Evolutionary conservation across 2,888 invertebrate species (phyloP).

Genomic region (Itoplectis maculator): DNA sequence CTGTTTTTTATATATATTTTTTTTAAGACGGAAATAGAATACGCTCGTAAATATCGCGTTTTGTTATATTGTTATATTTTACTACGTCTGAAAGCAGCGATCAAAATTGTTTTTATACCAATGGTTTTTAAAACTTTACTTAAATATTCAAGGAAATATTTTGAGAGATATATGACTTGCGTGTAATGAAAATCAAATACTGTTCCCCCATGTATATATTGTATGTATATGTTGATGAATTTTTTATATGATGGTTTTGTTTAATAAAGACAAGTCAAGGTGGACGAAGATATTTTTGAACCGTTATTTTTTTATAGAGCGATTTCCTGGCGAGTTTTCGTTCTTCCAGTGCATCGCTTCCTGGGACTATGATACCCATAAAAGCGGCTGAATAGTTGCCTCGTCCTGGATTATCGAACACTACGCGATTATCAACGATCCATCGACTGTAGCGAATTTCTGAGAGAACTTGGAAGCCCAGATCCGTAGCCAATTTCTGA

Average conservation of each 20-base stretch:
- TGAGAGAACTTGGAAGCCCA: constrained; percentile 72
- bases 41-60: not conserved
- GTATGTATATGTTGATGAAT: constrained; percentile 44
- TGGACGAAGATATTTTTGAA: constrained; percentile 21
- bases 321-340: constrained; percentile 39
- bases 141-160: not conserved
- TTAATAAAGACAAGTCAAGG: constrained; percentile 39
- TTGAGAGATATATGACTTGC: constrained; percentile 15
- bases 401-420: constrained; percentile 85
- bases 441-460: constrained; percentile 85
- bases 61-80: not conserved
- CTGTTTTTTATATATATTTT: not conserved
- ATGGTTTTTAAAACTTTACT: constrained; percentile 6
- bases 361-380: constrained; percentile 74
- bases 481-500: constrained; percentile 72
- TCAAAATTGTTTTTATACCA: constrained; percentile 27
- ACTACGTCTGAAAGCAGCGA: constrained; percentile 18
- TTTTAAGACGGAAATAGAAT: not conserved
- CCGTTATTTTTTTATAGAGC: constrained; percentile 38
- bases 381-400: constrained; percentile 85
- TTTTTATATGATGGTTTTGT: constrained; percentile 31
- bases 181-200: constrained; percentile 11
- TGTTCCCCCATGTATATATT: constrained; percentile 30
- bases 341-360: constrained; percentile 39
- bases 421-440: constrained; percentile 82